phyloP scores from a whole-genome alignment of 2,888 invertebrate genomes.

The Temnothorax rugatulus region DNA sequence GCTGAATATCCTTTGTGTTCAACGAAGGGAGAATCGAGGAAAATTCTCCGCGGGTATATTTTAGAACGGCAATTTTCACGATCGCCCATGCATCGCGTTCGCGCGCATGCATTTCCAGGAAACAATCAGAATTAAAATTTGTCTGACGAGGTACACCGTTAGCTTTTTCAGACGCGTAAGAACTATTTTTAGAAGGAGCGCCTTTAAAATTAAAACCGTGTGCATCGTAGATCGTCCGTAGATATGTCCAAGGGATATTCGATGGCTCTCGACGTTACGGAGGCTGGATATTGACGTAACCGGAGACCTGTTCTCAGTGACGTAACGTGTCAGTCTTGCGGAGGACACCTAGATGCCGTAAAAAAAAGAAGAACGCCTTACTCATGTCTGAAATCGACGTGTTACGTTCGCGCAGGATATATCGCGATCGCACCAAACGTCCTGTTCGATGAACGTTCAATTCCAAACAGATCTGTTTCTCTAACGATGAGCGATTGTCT shows the following conservation, averaged over 20 bases:
- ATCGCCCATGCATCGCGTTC: background rate
- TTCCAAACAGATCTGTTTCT: background rate
- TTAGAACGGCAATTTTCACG: background rate
- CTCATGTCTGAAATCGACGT: background rate
- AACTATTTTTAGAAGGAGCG: constrained; percentile 27
- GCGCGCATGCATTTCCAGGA: constrained; percentile 1
- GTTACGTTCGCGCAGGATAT: background rate
- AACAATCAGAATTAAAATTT: background rate
- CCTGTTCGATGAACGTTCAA: background rate
- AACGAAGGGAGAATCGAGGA: background rate
- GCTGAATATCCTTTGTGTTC: background rate
- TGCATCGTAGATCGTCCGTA: background rate
- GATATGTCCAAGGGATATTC: constrained; percentile 10
- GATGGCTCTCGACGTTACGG: constrained; percentile 11
- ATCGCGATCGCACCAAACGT: background rate
- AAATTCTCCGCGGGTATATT: background rate
- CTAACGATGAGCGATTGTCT: background rate
- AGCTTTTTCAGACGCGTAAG: background rate
- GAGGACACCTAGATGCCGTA: constrained; percentile 66
- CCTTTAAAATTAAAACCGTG: background rate
- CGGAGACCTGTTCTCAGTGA: constrained; percentile 72
- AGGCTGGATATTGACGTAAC: constrained; percentile 68
- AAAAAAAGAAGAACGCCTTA: constrained; percentile 44
- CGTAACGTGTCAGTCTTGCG: constrained; percentile 64
- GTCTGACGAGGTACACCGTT: background rate